Percentiles rank a stretch among this genome's conserved stretches.
These are phyloP conservation scores for Pyrrhia umbra DNA, from an alignment of 2,888 invertebrate species.

Conservation along the genomic window DNA sequence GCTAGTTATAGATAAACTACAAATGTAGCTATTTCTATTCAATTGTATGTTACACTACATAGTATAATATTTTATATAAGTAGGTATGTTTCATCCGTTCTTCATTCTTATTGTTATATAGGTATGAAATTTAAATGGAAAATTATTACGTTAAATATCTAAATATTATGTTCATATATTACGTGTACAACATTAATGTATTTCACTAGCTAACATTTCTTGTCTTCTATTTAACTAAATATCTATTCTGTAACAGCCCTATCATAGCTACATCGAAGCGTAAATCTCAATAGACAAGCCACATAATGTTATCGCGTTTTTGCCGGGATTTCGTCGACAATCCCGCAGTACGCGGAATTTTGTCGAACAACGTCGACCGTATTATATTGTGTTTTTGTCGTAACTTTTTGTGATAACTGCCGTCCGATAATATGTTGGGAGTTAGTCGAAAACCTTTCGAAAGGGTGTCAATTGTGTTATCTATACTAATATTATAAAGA, in stretches of 20 bases:
- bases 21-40: no score
- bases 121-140: no score
- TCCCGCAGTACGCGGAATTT: neutral
- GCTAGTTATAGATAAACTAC: no score
- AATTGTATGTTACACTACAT: no score
- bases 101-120: no score
- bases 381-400: conserved; percentile 25
- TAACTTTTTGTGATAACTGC: conserved; percentile 4
- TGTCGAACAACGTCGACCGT: neutral
- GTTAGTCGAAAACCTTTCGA: conserved; percentile 3
- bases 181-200: no score
- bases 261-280: neutral
- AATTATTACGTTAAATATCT: no score
- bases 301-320: conserved; percentile 8
- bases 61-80: no score
- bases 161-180: no score
- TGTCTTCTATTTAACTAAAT: neutral
- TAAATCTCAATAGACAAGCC: conserved; percentile 15
- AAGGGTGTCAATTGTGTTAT: neutral
- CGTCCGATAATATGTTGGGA: conserved; percentile 4
- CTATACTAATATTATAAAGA: no score
- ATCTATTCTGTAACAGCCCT: neutral
- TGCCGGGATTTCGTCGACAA: conserved; percentile 2
- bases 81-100: no score
- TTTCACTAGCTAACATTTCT: no score